Evolutionary conservation across 2,888 invertebrate genomes (phyloP), one percentile per base, ranked within the genome.

Genomic region (Nebria salina): DNA sequence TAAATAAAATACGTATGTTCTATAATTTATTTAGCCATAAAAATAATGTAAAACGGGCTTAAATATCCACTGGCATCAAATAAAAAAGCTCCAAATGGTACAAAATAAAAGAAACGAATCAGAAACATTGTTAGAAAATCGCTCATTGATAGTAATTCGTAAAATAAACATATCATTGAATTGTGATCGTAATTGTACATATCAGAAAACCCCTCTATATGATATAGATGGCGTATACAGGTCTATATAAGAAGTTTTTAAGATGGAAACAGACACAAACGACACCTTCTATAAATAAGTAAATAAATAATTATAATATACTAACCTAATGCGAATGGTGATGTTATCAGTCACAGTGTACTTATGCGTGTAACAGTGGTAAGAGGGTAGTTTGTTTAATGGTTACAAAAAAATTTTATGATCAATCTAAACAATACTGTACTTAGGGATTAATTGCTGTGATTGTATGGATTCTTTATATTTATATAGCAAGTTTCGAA

Each of bases 181-280:
- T 68, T 79, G 79, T 79, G 79, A 79, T 79, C 79, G 79, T 79
- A 79, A 66, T 70, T 79, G 79, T 79, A 79, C 79, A 79, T 79
- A 79, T 79, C 75, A 78, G 73, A 73, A 15, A 41, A 74, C 79
- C 75, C 75, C 79, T 70, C 70, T 79, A 42, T 79, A 66, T 54
- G 54, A 54, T 9, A 25, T 79, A 79, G 74, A 73, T 78, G 78
- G 73, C 78, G 73, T 74, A 76, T 76, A 76, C 20, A 20, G 20
- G 20, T 20, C 20, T 70, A 72, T 43, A 25, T 72, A 68, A 78
- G 74, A 66, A 41, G 79, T 79, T 79, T 79, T 79, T 79, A 79
- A 70, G 26, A 70, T 13, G 34, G 8, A 70, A 79, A 54, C 54
- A 54, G 11, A 54, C 54, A 77, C 68, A 68, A 11, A 20, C 77